Base-by-base conservation (phyloP, 1,140 invertebrate genomes). In the Mesaphorura yosii region DNA sequence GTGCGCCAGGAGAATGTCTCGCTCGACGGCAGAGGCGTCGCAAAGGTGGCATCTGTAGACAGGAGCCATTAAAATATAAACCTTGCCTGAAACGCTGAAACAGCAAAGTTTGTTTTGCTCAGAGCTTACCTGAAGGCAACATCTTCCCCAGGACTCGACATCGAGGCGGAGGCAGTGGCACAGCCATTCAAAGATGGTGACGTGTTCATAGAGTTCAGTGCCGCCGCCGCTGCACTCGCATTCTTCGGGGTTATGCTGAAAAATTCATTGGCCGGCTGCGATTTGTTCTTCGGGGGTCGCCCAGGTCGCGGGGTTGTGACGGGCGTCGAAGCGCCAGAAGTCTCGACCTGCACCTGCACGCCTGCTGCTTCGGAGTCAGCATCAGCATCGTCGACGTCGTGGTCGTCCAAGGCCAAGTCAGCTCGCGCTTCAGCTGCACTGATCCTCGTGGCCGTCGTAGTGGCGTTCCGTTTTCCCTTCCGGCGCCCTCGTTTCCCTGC, bases 1-100 rank as follows among this genome's bases (percentile, higher is more conserved):
- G 66, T 95, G 91, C 17, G 82, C 78, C 25, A 93, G 69, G 28
- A 86, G 86, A 7, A 83, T 82, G 47, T 82, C 74, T 1, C 89
- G 74, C 26, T 84, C 82, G 0, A 76, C 74, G 64, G 86, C 93
- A 0, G 87, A 86, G 12, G 78, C 80, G 60, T 94, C 89, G 67
- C 89, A 94, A 0, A 94, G 72, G 69, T 94, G 88, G 65, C 90
- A 96, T 67, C 91, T 91, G 26, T 31, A 29, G 6, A 31, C 22
- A 31, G 20, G 3, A 28, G 12, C 7, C 29, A 19, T 48, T 15
- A 48, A n/a, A 19, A 50, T 27, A 25, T 17, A 15, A 12, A 26
- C 6, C 17, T 37, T 48, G 17, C 12, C 31, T 20, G 15, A 12
- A 48, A 34, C 26, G 12, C 15, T 17, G 10, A 17, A 42, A 42